phyloP scores from a whole-genome alignment of 1,140 invertebrate species.

The Polypedilum pembai region DNA sequence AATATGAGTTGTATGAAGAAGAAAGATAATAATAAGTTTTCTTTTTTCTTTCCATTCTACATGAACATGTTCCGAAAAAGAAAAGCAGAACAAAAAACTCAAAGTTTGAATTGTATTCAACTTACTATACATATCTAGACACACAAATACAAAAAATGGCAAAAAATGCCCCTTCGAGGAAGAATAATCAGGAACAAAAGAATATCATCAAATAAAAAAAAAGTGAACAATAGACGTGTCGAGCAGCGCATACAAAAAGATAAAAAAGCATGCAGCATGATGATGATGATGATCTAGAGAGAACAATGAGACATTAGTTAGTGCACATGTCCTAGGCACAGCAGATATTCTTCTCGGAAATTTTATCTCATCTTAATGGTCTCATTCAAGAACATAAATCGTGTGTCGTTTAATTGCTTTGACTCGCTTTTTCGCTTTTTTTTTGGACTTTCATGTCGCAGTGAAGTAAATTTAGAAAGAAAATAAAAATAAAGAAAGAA shows the following conservation, averaged over 20 bases:
- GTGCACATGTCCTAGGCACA: conserved; percentile 5
- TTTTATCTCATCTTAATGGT: background rate
- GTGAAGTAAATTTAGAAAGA: background rate
- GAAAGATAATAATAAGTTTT: no score
- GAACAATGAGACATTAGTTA: conserved; percentile 13
- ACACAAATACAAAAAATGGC: background rate
- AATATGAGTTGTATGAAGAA: no score
- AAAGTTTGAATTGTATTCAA: conserved; percentile 2
- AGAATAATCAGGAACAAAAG: conserved; percentile 17
- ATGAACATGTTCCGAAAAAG: background rate
- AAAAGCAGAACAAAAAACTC: background rate
- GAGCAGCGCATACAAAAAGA: conserved; percentile 3
- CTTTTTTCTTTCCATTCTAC: no score
- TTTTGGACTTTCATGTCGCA: conserved; percentile 4
- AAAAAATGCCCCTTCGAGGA: background rate
- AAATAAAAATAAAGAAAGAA: no score
- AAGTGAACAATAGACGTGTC: conserved; percentile 16
- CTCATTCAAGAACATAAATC: background rate
- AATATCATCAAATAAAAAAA: background rate
- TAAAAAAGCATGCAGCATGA: conserved; percentile 17
- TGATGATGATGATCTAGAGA: conserved; percentile 1
- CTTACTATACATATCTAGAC: background rate
- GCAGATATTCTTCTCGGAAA: conserved; percentile 9
- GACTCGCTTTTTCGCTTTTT: background rate
- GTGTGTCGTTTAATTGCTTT: background rate